Evolutionary conservation across 2,113 vertebrate genomes (phyloP), one percentile per base, ranked within the genome.

Genomic region (Eurypyga helias): DNA sequence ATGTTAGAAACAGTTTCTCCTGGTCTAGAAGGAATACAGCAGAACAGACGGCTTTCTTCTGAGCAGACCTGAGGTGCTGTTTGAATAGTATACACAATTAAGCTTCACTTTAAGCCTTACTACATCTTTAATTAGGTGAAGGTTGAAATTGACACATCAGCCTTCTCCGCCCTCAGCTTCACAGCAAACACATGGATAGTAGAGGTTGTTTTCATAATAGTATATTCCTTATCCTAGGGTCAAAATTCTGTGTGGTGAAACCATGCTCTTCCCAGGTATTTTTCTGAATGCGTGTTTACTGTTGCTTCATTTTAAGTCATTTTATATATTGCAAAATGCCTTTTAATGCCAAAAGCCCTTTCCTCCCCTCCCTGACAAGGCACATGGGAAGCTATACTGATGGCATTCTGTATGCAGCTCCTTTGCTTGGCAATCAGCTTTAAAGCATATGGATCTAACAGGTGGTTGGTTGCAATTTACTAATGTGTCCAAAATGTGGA

Each of bases 401-500:
- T 12, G 38, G 19, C 55, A 70, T 87, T 96, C 84, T 93, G 16
- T 75, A 29, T 67, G 54, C 29, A 91, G 57, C 67, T 58, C 34
- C 41, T 71, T 91, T 93, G 58, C 91, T 90, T 96, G 95, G 83
- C 90, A 91, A 21, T 96, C 73, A 72, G 52, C 67, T 86, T 69
- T 80, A 84, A 87, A 95, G 58, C 60, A 51, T 66, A 69, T 83
- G 55, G 64, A 60, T 92, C 66, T 73, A 85, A 95, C 97, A 97
- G 89, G 97, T 97, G 94, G 84, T 49, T 89, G 77, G 77, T 75
- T 86, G 87, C 57, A 94, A 46, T 91, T 95, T 91, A 62, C 58
- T 66, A n/a, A 57, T 75, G 33, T 46, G 21, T 41, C 71, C 70
- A 85, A 87, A 96, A 73, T 70, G 5, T 13, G 48, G 43, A 43